Conservation (phyloP, 2,113 vertebrate genomes). For the Ornithorhynchus anatinus region DNA sequence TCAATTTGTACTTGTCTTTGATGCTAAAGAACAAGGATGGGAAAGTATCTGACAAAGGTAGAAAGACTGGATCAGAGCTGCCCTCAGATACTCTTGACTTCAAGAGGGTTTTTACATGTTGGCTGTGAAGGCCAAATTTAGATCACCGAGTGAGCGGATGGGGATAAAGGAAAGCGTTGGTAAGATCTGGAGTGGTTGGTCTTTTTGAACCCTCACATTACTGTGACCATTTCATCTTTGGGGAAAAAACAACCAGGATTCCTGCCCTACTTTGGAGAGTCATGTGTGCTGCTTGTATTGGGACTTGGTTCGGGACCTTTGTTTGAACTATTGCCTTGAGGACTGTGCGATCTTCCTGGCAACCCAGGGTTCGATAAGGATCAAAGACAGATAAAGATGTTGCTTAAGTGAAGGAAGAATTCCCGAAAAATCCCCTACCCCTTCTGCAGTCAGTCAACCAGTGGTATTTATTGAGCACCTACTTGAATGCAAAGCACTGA, state of each 20-base stretch:
- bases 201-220: background rate
- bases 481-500: too few species aligned
- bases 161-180: slow-evolving; percentile 31
- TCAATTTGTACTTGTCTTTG: slow-evolving; percentile 43
- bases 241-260: slow-evolving; percentile 4
- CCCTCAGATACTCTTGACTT: slow-evolving; percentile 4
- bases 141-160: slow-evolving; percentile 11
- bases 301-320: too few species aligned
- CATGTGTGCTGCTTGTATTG: too few species aligned
- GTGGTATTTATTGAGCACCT: too few species aligned
- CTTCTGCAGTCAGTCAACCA: too few species aligned
- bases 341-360: too few species aligned
- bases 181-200: slow-evolving; percentile 16
- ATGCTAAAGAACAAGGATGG: slow-evolving; percentile 38
- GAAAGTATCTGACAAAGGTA: slow-evolving; percentile 20
- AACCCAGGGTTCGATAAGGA: too few species aligned
- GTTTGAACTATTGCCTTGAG: too few species aligned
- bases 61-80: background rate
- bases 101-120: background rate
- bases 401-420: too few species aligned
- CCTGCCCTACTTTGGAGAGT: background rate
- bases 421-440: too few species aligned
- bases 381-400: too few species aligned
- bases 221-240: too few species aligned
- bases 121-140: background rate